Base-by-base conservation (phyloP, 2,888 invertebrate genomes). In the Callyntrura sp. region DNA sequence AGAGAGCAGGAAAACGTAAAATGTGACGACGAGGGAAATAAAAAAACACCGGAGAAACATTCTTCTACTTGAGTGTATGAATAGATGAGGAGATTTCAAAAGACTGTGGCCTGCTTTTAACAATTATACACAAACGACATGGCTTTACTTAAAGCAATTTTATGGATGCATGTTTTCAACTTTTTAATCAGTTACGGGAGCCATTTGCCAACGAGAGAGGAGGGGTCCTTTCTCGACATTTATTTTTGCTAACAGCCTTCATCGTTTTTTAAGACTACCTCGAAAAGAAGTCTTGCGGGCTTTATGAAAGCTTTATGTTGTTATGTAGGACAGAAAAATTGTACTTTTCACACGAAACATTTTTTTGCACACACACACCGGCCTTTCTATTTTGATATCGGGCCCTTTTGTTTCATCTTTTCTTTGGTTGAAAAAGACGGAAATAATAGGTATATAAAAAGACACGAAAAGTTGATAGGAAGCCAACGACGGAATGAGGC, bases 401-500 rank as follows among this genome's bases (percentile, higher is more conserved):
- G 43, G 17, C 35, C 1, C 43, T 43, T n/a, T 23, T 23, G 23
- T 8, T n/a, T 43, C 17, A 68, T 68, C 43, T 17, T 68, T 23
- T 55, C 55, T 23, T 20, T 88, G 60, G 88, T 82, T 48, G 62
- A 73, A 23, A n/a, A 23, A 48, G 60, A 65, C 35, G 84, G 84
- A 89, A 84, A 79, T 85, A 60, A 85, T 84, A 88, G n/a, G n/a
- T n/a, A 35, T 35, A 35, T 84, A 78, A 76, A 78, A 78, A 43
- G 78, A 76, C 57, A 89, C 84, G 78, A 84, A 84, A 84, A 89
- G 89, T 85, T 89, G 84, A 84, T 78, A 89, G 89, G 84, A 83
- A 89, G 89, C 84, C 89, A 89, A 84, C 78, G 88, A 35, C 9
- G 14, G 45, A 88, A 84, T 25, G 65, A 79, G 79, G 65, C 60